A percentile compares a stretch with the other conserved stretches of the same genome.
phyloP scores from a whole-genome alignment of 2,888 invertebrate species.

The Trachelus stipa region DNA sequence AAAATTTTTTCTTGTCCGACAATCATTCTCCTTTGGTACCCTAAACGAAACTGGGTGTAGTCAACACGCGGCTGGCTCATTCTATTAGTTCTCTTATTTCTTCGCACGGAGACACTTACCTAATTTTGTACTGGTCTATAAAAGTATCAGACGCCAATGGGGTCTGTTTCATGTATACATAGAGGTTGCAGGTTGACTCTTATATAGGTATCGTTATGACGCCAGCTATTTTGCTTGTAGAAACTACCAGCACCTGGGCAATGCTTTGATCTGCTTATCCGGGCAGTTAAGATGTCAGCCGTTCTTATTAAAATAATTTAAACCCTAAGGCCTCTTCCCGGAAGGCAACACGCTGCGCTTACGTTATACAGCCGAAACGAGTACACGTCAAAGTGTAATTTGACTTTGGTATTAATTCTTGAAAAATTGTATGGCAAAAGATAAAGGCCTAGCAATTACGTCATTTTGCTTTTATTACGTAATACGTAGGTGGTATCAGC shows the following conservation, averaged over 20 bases:
- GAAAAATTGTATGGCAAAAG: neutral
- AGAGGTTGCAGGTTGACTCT: neutral
- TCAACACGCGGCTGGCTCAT: neutral
- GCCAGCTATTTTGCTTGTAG: constrained; percentile 40
- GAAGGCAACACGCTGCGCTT: constrained; percentile 21
- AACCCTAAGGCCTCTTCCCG: constrained; percentile 31
- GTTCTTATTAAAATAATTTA: constrained; percentile 60
- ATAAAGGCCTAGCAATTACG: neutral
- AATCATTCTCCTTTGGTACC: neutral
- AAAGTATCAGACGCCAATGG: constrained; percentile 45
- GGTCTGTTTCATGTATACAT: neutral
- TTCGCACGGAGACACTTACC: constrained; percentile 29
- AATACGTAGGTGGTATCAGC: neutral
- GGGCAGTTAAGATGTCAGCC: constrained; percentile 56
- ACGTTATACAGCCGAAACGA: neutral
- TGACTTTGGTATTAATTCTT: neutral
- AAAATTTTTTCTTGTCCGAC: neutral
- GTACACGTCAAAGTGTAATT: neutral
- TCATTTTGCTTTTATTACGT: neutral
- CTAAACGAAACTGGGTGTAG: neutral
- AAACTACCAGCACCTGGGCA: constrained; percentile 48
- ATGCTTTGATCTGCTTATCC: constrained; percentile 56
- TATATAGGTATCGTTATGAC: neutral
- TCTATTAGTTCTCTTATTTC: constrained; percentile 13
- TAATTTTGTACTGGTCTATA: constrained; percentile 57